Base-by-base conservation (phyloP, 1,140 invertebrate genomes). In the Lepidostoma basale region DNA sequence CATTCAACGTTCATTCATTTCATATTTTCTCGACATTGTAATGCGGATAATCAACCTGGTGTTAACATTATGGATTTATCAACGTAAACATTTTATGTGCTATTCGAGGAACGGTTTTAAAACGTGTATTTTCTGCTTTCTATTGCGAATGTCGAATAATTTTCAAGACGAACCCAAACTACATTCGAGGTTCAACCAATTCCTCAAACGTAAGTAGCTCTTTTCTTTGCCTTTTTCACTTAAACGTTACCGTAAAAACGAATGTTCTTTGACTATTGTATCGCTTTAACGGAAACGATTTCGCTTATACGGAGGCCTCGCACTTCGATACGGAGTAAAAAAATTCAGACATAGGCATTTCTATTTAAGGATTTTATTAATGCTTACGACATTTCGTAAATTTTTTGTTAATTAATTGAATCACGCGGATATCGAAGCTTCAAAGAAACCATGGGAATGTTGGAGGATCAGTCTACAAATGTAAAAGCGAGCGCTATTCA, bases 181-280 rank as follows among this genome's bases (percentile, higher is more conserved):
- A 18, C 8, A 23, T 58, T 36, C 36, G 22, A 58, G 16, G 30
- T 36, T 58, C 47, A 52, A 10, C 54, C 30, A 58, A 40, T 49
- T 25, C 20, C 16, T 40, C 30, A 58, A 58, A 58, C 28, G 54
- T 33, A 58, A 40, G 54, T 39, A 30, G 20, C 54, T 39, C 25
- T 49, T 49, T 26, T 39, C 26, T 36, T 58, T 58, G 36, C 16
- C 54, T 16, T 58, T 40, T 36, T 39, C 54, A 58, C 54, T 58
- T 56, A 49, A 49, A 49, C 45, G 45, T 49, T 25, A 18, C 20
- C 45, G 22, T 49, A 49, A 49, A 49, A 49, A 49, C 45, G 45
- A 49, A 49, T 49, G 45, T 49, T 49, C 45, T 49, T 49, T 49
- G 45, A 49, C 18, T 49, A 49, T 25, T 49, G 45, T 49, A 25